A percentile compares a stretch with the other conserved stretches of the same genome.
Evolutionary conservation across 2,113 vertebrate genomes (phyloP).

Genomic region (Piaya cayana): DNA sequence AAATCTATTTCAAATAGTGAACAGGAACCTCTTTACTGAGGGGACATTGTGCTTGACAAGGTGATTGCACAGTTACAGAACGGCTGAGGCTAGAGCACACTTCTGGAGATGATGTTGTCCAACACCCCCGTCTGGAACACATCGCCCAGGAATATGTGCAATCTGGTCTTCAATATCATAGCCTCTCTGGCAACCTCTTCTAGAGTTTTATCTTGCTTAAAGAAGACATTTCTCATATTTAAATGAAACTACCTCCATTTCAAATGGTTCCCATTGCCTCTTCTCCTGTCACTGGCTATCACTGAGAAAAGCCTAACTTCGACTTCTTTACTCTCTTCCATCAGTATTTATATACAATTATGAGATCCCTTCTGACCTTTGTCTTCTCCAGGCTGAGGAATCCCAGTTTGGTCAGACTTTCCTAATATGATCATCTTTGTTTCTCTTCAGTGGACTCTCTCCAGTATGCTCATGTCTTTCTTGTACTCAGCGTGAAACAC

Average conservation of each 20-base stretch:
- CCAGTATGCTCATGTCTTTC: not conserved
- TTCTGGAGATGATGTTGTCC: not conserved
- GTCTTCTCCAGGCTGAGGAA: not conserved
- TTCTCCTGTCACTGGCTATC: not conserved
- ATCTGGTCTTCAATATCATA: not conserved
- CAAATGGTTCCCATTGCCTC: not conserved
- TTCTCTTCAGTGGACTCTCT: not conserved
- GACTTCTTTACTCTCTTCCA: not conserved
- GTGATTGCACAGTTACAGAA: not conserved
- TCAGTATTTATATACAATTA: not conserved
- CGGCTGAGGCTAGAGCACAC: accelerated
- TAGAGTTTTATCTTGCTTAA: not conserved
- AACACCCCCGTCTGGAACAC: not conserved
- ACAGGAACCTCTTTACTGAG: not conserved
- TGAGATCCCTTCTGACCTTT: not conserved
- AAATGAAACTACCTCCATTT: not conserved
- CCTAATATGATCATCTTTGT: not conserved
- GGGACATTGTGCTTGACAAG: not conserved
- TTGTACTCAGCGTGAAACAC: not conserved
- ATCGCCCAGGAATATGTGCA: accelerated
- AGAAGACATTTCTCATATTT: not conserved
- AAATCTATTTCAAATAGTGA: not conserved
- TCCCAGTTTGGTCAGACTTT: not conserved
- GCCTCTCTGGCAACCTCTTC: not conserved
- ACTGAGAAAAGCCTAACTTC: not conserved